phyloP scores from a whole-genome alignment of 2,888 invertebrate genomes.

The Pinctada fucata region DNA sequence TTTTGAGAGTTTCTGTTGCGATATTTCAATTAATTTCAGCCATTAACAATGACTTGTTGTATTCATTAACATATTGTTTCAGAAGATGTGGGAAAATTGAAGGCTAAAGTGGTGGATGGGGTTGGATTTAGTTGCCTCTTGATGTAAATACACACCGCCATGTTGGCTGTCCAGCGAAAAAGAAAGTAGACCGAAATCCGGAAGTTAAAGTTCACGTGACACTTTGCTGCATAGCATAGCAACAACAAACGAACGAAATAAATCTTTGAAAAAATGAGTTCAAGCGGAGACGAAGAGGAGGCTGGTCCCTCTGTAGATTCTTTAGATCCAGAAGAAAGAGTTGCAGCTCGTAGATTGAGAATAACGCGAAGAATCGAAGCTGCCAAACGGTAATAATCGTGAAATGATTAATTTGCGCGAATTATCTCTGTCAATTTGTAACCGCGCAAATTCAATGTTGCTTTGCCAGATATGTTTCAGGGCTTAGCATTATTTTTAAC shows the following conservation, averaged over 20 bases:
- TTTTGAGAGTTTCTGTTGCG: no score
- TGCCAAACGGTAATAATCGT: constrained; percentile 54
- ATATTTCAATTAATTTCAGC: no score
- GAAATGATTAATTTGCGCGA: no score
- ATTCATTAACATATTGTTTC: no score
- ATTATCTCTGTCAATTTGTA: neutral
- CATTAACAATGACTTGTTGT: no score
- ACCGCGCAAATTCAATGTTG: neutral
- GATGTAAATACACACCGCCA: constrained; percentile 63
- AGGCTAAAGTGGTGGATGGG: neutral
- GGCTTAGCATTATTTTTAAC: no score
- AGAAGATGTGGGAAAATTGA: no score
- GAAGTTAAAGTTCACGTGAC: constrained; percentile 43
- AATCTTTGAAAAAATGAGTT: constrained; percentile 63
- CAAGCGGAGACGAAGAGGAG: constrained; percentile 75
- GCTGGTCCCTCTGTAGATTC: constrained; percentile 79
- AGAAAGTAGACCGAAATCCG: constrained; percentile 55
- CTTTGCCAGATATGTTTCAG: no score
- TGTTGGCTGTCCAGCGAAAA: constrained; percentile 60
- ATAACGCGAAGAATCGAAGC: constrained; percentile 80
- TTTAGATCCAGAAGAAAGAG: constrained; percentile 83
- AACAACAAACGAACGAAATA: constrained; percentile 35
- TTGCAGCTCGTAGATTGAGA: constrained; percentile 83
- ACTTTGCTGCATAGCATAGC: constrained; percentile 47
- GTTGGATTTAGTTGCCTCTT: constrained; percentile 6